Percentiles rank a stretch among this genome's conserved stretches.
phyloP scores from a whole-genome alignment of 2,888 invertebrate genomes.

The Melanophora roralis region DNA sequence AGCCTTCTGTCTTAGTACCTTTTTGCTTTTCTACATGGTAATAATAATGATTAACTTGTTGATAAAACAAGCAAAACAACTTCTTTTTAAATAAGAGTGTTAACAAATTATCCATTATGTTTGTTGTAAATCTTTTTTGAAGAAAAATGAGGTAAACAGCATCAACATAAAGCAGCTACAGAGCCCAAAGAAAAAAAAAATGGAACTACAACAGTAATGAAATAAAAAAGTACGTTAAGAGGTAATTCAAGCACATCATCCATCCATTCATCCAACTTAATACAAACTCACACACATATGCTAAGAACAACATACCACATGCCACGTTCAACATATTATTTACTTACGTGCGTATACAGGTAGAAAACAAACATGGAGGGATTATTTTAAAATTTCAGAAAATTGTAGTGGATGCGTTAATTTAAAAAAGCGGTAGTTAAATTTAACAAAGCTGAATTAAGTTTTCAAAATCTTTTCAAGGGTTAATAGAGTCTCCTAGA shows the following conservation, averaged over 20 bases:
- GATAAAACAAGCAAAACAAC: background rate
- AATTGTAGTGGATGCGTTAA: background rate
- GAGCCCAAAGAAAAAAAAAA: background rate
- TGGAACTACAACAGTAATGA: constrained; percentile 5
- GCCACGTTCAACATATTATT: background rate
- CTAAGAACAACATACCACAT: background rate
- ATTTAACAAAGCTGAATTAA: background rate
- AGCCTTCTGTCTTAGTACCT: constrained; percentile 25
- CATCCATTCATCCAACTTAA: background rate
- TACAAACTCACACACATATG: background rate
- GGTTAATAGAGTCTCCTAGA: too few relatives aligned
- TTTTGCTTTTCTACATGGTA: constrained; percentile 8
- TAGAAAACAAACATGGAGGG: background rate
- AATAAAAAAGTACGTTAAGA: constrained; percentile 9
- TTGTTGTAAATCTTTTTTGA: constrained; percentile 42
- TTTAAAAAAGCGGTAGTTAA: background rate
- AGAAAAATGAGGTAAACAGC: constrained; percentile 34
- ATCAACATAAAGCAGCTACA: constrained; percentile 32
- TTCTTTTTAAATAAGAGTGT: constrained; percentile 21
- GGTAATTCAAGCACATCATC: constrained; percentile 9
- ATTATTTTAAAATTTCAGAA: constrained; percentile 25
- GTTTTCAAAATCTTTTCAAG: too few relatives aligned
- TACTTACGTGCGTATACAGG: background rate
- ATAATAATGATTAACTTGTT: constrained; percentile 44
- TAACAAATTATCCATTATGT: constrained; percentile 49